Base-by-base conservation (phyloP, 2,888 invertebrate species). In the Apoda limacodes region DNA sequence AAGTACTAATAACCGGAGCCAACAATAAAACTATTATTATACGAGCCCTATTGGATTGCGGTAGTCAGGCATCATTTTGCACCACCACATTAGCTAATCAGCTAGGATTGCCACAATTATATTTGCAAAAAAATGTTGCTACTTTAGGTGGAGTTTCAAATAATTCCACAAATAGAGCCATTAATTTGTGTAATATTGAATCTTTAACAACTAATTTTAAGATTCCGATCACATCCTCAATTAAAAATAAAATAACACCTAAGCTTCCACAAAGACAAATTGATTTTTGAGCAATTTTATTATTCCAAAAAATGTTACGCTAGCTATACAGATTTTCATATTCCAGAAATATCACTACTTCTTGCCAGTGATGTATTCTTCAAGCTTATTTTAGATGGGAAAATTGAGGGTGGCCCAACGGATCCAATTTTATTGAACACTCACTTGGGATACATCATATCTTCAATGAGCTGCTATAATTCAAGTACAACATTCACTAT, bases 211-310 rank as follows among this genome's bases (percentile, higher is more conserved):
- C 11, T 4, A 13, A 30, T 12, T 30, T 10, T 9, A 30, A 19
- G n/a, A 4, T 30, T 7, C n/a, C 17, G 11, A 14, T 30, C 3
- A 23, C 17, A 4, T 30, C 23, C 12, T 30, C 24, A 10, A n/a
- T 33, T 10, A 28, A 25, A 11, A 9, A 28, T 15, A 33, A 33
- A 22, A 33, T 33, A 9, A 33, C 28, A 5, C 3, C 31, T 22
- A 21, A n/a, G 9, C 11, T 25, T 6, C 31, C 31, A 7, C 31
- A 31, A 11, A 21, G 14, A 11, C 13, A 10, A 11, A 24, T 33
- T 13, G 15, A 28, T n/a, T n/a, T 13, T 21, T 33, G 12, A 13
- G 22, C 15, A 33, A 17, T 5, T 28, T 33, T 28, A 13, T n/a
- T 21, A 13, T 28, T 3, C 33, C 23, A 9, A 28, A 23, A 6